Conservation (phyloP, 2,797 vertebrate genomes). For the Adrianichthys oophorus region DNA sequence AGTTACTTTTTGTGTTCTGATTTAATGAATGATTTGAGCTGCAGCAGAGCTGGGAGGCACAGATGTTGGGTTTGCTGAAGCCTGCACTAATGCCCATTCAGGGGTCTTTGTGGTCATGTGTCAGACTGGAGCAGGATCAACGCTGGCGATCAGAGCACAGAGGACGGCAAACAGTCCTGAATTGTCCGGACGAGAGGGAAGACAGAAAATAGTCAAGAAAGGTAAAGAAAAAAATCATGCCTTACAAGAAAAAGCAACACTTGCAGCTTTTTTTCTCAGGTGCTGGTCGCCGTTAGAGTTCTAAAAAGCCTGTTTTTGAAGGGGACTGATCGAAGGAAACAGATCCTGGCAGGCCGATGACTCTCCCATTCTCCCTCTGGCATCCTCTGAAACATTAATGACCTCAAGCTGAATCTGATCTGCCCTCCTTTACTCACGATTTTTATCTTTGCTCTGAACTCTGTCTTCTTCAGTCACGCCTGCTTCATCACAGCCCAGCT, state of each 20-base stretch:
- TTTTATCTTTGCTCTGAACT: constrained; percentile 37
- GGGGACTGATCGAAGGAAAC: constrained; percentile 65
- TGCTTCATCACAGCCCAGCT: background rate
- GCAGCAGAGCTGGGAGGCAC: constrained; percentile 81
- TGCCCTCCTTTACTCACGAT: constrained; percentile 53
- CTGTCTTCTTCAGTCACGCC: constrained; percentile 11
- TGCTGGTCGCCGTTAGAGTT: constrained; percentile 32
- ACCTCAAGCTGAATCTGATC: constrained; percentile 78
- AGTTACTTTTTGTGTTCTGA: constrained; percentile 99
- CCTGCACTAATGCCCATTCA: constrained; percentile 88
- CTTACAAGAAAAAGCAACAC: background rate
- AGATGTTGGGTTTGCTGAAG: constrained; percentile 88
- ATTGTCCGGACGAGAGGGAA: constrained; percentile 1
- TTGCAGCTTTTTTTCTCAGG: constrained; percentile 9
- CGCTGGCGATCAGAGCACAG: constrained; percentile 47
- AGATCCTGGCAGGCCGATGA: constrained; percentile 67
- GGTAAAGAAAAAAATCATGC: no score
- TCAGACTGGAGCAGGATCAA: constrained; percentile 90
- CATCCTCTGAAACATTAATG: constrained; percentile 81
- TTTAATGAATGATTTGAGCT: constrained; percentile 98
- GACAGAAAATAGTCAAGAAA: background rate
- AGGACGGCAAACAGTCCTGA: constrained; percentile 57
- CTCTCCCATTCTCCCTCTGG: constrained; percentile 74
- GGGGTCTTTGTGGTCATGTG: constrained; percentile 87
- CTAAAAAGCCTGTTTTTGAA: constrained; percentile 23